These are phyloP conservation scores for Chelmon rostratus DNA, from an alignment of 2,797 vertebrate genomes.

Conservation along the genomic window DNA sequence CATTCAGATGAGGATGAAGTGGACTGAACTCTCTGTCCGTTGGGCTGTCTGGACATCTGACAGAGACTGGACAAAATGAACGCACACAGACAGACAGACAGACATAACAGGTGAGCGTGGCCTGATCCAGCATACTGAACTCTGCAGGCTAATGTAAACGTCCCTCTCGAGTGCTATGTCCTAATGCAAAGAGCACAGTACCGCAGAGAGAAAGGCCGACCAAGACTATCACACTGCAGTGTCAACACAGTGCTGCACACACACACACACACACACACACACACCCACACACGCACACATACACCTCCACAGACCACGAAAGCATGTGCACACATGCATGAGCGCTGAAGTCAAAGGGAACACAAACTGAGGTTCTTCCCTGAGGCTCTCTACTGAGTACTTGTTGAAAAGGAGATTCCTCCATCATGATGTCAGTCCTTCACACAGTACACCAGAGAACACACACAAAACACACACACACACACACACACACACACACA, in stretches of 20 bases:
- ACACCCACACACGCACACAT: conserved; percentile 6
- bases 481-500: conserved; percentile 20
- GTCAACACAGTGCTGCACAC: conserved; percentile 3
- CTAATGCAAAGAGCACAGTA: conserved; percentile 7
- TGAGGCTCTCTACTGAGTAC: conserved; percentile 38
- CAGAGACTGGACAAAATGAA: conserved; percentile 7
- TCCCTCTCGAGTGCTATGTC: not conserved
- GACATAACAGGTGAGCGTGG: not conserved
- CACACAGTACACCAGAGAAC: conserved; percentile 35
- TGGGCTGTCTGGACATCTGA: conserved; percentile 33
- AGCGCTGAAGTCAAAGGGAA: conserved; percentile 47
- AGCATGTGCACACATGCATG: conserved; percentile 52
- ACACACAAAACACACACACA: conserved; percentile 19
- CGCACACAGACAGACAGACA: not conserved
- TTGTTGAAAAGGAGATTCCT: conserved; percentile 68
- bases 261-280: not conserved
- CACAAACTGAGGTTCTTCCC: conserved; percentile 51
- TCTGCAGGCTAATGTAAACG: conserved; percentile 10
- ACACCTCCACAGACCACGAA: not conserved
- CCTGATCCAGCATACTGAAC: conserved; percentile 17
- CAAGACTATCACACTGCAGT: conserved; percentile 4
- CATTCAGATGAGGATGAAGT: conserved; percentile 30
- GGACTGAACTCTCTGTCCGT: conserved; percentile 9
- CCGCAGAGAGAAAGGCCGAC: conserved; percentile 14
- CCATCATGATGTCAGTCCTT: conserved; percentile 66